A percentile compares a stretch with the other conserved stretches of the same genome.
These are phyloP conservation scores for Eidolon dupreanum DNA, from an alignment of 2,797 vertebrate genomes.

Conservation along the genomic window DNA sequence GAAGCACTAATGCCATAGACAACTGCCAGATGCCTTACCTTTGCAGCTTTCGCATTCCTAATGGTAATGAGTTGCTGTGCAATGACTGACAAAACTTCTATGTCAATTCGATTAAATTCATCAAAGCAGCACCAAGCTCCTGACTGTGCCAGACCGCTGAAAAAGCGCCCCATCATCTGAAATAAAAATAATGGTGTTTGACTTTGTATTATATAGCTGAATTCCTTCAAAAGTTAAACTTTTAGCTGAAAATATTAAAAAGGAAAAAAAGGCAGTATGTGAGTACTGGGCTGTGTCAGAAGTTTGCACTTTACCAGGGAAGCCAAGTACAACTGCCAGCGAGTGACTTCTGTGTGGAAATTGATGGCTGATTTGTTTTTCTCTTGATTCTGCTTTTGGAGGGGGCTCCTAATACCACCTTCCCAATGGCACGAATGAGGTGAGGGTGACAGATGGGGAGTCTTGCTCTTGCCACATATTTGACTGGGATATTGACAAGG, in stretches of 20 bases:
- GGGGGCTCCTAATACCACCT: not conserved
- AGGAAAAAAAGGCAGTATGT: not conserved
- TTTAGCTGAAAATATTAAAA: not conserved
- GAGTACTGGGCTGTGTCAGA: not conserved
- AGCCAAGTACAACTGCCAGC: not conserved
- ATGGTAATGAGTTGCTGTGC: constrained; percentile 94
- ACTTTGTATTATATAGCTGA: not conserved
- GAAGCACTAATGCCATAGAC: fast-evolving
- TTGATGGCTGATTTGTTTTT: not conserved
- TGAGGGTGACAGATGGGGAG: not conserved
- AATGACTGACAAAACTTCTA: constrained; percentile 93
- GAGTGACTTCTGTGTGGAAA: not conserved
- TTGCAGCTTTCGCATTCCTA: constrained; percentile 91
- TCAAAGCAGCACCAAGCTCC: constrained; percentile 95
- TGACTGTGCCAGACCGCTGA: constrained; percentile 93
- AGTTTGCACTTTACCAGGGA: not conserved
- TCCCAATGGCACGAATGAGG: not conserved
- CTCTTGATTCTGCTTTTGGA: not conserved
- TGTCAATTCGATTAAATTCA: constrained; percentile 93
- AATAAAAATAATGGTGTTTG: constrained; percentile 49
- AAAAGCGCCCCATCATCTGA: constrained; percentile 95
- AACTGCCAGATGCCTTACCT: constrained; percentile 81
- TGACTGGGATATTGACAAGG: not conserved
- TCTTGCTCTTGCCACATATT: not conserved
- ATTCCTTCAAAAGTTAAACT: not conserved